A percentile compares a stretch with the other conserved stretches of the same genome.
phyloP scores from a whole-genome alignment of 2,113 vertebrate genomes.

The Amphiprion percula region DNA sequence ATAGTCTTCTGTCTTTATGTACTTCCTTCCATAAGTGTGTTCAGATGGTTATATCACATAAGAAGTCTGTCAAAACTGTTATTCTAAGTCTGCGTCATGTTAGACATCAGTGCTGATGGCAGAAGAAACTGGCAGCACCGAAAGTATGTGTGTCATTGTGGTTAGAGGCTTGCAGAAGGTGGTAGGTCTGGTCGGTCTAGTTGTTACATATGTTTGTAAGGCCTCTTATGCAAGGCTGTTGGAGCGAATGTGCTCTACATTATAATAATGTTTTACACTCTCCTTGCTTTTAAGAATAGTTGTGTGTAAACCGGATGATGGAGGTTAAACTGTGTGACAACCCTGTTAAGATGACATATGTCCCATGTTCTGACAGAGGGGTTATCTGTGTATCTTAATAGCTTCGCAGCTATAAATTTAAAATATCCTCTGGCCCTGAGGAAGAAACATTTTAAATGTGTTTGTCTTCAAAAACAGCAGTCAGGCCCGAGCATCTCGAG shows the following conservation, averaged over 20 bases:
- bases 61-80: neutral
- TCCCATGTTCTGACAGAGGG: neutral
- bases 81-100: conserved; percentile 2
- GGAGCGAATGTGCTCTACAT: neutral
- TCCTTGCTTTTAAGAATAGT: neutral
- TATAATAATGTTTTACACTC: neutral
- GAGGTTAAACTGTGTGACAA: neutral
- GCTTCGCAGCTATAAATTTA: neutral
- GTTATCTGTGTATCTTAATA: neutral
- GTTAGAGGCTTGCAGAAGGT: conserved; percentile 20
- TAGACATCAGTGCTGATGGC: neutral
- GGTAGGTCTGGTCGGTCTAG: neutral
- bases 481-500: conserved; percentile 86
- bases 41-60: neutral
- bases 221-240: conserved; percentile 1
- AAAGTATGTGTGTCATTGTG: neutral
- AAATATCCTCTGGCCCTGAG: neutral
- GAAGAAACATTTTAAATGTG: conserved; percentile 22
- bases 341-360: neutral
- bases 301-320: neutral
- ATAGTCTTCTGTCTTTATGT: neutral
- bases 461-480: conserved; percentile 79
- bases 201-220: neutral
- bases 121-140: neutral
- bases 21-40: neutral